Evolutionary conservation across 2,888 invertebrate genomes (phyloP), one percentile per base, ranked within the genome.

Genomic region (Agrotis ipsilon): DNA sequence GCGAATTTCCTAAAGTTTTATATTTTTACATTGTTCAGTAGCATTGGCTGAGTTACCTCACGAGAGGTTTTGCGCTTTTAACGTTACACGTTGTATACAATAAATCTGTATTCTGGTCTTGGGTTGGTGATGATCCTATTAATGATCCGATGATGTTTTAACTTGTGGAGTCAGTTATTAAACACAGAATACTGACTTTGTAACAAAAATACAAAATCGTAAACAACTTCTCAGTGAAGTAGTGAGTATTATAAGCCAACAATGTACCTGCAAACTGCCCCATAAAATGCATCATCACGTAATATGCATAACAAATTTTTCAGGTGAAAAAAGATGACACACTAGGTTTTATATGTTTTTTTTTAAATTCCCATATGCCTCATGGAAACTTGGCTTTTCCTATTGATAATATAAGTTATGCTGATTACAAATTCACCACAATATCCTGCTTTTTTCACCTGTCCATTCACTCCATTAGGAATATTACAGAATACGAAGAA

Each of bases 301-400:
- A 45, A 45, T 3, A 46, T 13, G 39, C 16, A 59, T 55, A 49
- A 67, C 49, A 9, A 58, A 49, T 19, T 55, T 27, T 13, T 39
- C 46, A 39, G 45, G 14, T 60, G 52, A 61, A 54, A 21, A 21
- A 51, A 19, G 5, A 64, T 72, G 64, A 77, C 81, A 79, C 63
- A 61, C 39, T 46, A 58, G 57, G 59, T 82, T 70, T 77, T 55
- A 2, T 55, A n/a, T 24, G 24, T n/a, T n/a, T 72, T 58, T 51
- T 54, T 54, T 18, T 58, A 39, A n/a, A 39, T 64, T 49, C 51
- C 68, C 54, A 39, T 51, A 45, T 43, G 45, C 19, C 59, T 52
- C 24, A 78, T 69, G 67, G 67, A 71, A 81, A 67, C 27, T 9
- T 55, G 61, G 32, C n/a, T 64, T 27, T 83, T 78, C 75, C 63